Evolutionary conservation across 2,113 vertebrate genomes (phyloP).

Genomic region (Eolophus roseicapilla): DNA sequence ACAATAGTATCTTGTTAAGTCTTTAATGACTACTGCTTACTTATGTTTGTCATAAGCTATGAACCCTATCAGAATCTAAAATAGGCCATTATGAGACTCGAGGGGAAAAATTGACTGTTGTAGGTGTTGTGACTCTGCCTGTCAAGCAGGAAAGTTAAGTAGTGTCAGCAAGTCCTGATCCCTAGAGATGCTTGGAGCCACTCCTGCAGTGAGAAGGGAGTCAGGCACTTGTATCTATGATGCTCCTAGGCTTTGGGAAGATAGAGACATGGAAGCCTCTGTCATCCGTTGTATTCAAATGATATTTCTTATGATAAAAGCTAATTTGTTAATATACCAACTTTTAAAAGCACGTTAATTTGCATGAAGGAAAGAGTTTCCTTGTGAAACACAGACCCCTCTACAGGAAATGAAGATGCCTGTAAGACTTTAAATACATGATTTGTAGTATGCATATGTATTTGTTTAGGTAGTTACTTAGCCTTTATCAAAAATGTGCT

Average conservation of each 20-base stretch:
- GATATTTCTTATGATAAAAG: not conserved
- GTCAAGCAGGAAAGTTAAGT: not conserved
- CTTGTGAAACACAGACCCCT: not conserved
- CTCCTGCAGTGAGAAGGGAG: not conserved
- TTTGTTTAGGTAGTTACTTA: not conserved
- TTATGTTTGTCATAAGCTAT: not conserved
- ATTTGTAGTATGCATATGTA: not conserved
- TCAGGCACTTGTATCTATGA: not conserved
- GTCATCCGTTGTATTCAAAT: not conserved
- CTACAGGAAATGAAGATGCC: not conserved
- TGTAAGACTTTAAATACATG: not conserved
- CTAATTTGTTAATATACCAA: not conserved
- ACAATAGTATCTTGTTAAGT: not conserved
- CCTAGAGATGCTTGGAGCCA: not conserved
- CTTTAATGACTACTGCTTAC: not conserved
- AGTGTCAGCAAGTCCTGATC: not conserved
- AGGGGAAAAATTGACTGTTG: not conserved
- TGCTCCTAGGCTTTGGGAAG: not conserved
- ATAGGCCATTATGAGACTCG: not conserved
- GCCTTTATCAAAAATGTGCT: not conserved
- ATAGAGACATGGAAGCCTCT: not conserved
- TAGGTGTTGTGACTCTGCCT: not conserved
- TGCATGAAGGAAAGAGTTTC: not conserved
- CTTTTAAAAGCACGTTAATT: not conserved
- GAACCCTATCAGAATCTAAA: not conserved